phyloP scores from a whole-genome alignment of 2,888 invertebrate genomes.

The Cephus runcator region DNA sequence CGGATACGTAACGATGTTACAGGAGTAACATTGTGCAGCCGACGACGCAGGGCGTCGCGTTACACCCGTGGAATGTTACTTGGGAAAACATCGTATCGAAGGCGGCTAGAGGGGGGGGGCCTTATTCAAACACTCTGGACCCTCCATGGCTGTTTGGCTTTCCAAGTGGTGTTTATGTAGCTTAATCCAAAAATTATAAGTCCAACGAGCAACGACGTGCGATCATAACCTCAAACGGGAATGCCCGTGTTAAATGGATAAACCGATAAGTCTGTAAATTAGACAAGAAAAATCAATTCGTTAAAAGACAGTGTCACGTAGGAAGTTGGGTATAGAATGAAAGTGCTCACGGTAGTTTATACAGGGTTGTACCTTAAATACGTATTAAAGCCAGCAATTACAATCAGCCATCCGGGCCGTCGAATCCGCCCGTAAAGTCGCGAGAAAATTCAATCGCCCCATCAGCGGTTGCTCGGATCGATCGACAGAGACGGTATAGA shows the following conservation, averaged over 20 bases:
- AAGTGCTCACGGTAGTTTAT: neutral
- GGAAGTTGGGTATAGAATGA: neutral
- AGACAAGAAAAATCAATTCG: too few species aligned
- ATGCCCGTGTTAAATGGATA: neutral
- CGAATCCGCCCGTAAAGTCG: neutral
- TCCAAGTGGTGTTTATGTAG: conserved; percentile 44
- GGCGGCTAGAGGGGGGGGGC: neutral
- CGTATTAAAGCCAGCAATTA: neutral
- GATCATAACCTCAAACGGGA: neutral
- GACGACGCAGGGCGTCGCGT: conserved; percentile 27
- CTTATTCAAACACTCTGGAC: conserved; percentile 35
- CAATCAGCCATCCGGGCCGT: neutral
- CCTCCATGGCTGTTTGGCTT: conserved; percentile 34
- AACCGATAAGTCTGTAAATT: fast-evolving
- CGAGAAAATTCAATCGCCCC: neutral
- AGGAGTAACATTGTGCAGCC: neutral
- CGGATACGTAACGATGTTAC: neutral
- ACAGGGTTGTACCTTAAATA: neutral
- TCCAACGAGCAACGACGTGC: conserved; percentile 6
- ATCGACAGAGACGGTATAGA: neutral
- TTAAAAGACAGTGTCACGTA: neutral
- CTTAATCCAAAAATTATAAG: conserved; percentile 55
- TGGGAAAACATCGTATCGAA: conserved; percentile 44
- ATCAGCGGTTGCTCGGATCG: neutral
- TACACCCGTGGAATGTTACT: conserved; percentile 41